phyloP scores from a whole-genome alignment of 2,797 vertebrate species.

The Sandelia bainsii region DNA sequence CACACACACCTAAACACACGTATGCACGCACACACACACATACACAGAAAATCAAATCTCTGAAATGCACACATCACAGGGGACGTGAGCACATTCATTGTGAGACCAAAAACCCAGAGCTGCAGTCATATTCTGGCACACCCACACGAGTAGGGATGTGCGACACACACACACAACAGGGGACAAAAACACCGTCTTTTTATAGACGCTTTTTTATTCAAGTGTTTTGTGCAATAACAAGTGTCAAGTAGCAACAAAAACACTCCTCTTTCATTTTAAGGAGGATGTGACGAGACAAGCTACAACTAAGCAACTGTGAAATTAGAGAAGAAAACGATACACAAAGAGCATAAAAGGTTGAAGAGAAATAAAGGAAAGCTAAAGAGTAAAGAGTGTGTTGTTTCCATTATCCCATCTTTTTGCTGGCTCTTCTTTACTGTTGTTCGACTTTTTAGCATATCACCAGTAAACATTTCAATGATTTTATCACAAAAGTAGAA shows the following conservation, averaged over 20 bases:
- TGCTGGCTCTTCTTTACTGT: neutral
- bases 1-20: conserved; percentile 38
- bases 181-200: conserved; percentile 36
- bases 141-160: conserved; percentile 27
- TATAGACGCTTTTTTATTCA: conserved; percentile 32
- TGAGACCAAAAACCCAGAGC: conserved; percentile 36
- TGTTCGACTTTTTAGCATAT: neutral
- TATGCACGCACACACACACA: conserved; percentile 1
- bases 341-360: neutral
- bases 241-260: conserved; percentile 38
- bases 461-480: neutral
- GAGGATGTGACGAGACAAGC: conserved; percentile 3
- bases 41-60: conserved; percentile 31
- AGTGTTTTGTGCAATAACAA: conserved; percentile 46
- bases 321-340: neutral
- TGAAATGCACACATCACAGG: conserved; percentile 54
- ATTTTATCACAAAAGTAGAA: neutral
- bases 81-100: conserved; percentile 32
- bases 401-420: neutral
- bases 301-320: neutral
- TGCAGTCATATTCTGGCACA: conserved; percentile 41
- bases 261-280: conserved; percentile 25
- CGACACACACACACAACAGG: conserved; percentile 47
- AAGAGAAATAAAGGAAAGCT: neutral
- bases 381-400: neutral